A percentile compares a stretch with the other conserved stretches of the same genome.
Evolutionary conservation across 1,140 invertebrate species (phyloP).

Genomic region (Pseudomyrmex gracilis): DNA sequence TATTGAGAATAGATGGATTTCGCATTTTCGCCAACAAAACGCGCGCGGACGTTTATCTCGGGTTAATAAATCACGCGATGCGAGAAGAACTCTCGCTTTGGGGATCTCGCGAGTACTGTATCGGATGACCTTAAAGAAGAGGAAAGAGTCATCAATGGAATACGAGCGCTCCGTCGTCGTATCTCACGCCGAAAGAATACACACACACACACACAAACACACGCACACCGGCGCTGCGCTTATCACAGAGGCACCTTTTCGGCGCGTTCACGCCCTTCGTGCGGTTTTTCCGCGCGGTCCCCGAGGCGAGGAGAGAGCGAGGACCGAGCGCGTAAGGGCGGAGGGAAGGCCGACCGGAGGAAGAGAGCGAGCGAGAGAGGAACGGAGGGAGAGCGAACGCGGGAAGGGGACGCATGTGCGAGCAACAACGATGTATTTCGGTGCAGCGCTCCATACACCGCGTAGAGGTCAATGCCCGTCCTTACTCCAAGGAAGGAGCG

Average conservation of each 20-base stretch:
- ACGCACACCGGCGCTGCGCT: not conserved
- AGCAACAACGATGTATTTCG: constrained; percentile 84
- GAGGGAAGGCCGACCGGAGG: constrained; percentile 29
- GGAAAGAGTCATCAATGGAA: constrained; percentile 29
- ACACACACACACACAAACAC: not conserved
- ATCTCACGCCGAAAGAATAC: constrained; percentile 2
- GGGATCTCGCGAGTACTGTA: no score
- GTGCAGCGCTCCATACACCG: constrained; percentile 84
- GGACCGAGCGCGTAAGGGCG: constrained; percentile 47
- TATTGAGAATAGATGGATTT: not conserved
- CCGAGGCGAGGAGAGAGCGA: constrained; percentile 17
- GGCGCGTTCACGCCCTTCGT: constrained; percentile 71
- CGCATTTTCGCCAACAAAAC: not conserved
- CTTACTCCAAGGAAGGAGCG: constrained; percentile 84
- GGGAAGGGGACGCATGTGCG: constrained; percentile 80
- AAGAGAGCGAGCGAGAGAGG: constrained; percentile 32
- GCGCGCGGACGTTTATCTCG: not conserved
- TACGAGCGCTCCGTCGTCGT: constrained; percentile 1
- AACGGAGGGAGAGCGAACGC: constrained; percentile 44
- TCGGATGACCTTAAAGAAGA: not conserved
- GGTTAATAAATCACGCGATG: constrained; percentile 11
- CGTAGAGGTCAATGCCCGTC: constrained; percentile 85
- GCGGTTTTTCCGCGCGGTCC: constrained; percentile 65
- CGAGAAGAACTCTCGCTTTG: not conserved
- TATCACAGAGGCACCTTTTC: constrained; percentile 63